A percentile compares a stretch with the other conserved stretches of the same genome.
Evolutionary conservation across 2,888 invertebrate genomes (phyloP).

Genomic region (Parnassius mnemosyne): DNA sequence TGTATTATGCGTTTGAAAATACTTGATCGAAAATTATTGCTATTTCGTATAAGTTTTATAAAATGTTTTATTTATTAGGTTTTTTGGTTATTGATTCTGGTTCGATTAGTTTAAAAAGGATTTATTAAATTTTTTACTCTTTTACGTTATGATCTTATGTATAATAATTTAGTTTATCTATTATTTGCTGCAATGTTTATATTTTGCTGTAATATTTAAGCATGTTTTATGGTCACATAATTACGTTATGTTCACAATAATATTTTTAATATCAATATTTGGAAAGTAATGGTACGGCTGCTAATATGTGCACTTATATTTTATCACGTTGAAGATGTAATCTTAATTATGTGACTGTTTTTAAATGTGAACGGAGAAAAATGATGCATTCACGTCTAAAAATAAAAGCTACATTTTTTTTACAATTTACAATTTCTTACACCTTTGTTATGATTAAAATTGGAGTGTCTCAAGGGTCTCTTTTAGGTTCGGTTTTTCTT

Average conservation of each 20-base stretch:
- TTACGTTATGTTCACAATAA: background rate
- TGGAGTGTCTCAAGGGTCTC: background rate
- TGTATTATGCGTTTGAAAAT: too few species aligned
- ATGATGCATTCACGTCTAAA: background rate
- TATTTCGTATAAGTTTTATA: too few species aligned
- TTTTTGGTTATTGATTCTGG: too few species aligned
- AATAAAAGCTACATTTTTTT: background rate
- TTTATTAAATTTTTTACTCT: too few species aligned
- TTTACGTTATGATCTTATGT: background rate
- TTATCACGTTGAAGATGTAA: background rate
- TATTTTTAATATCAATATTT: background rate
- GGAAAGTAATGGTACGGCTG: background rate
- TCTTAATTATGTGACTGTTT: constrained; percentile 1
- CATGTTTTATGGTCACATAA: background rate
- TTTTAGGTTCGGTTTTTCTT: background rate
- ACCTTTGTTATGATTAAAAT: background rate
- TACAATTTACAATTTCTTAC: background rate
- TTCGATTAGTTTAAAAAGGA: too few species aligned
- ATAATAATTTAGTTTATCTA: background rate
- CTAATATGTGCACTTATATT: too few species aligned
- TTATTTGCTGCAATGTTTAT: background rate
- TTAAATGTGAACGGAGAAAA: background rate
- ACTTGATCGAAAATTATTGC: too few species aligned
- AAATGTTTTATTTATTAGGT: too few species aligned
- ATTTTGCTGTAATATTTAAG: constrained; percentile 1